A percentile compares a stretch with the other conserved stretches of the same genome.
phyloP scores from a whole-genome alignment of 53 echinoderm and acorn worm species.

The Patiria pectinifera region DNA sequence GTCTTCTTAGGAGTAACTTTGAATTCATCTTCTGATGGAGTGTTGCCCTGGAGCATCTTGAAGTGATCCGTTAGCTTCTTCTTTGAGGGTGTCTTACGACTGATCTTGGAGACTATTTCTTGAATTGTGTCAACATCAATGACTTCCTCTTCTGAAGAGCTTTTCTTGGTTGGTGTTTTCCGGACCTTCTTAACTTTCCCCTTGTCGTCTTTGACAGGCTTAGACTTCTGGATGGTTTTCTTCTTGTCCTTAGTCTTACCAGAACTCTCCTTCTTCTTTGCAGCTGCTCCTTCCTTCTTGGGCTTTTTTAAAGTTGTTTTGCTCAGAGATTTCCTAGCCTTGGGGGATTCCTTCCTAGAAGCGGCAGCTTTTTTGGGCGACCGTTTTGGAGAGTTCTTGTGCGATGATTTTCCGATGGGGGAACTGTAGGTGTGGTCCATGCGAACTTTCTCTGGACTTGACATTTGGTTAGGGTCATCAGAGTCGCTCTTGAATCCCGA shows the following conservation, averaged over 20 bases:
- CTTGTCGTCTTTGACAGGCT: constrained; percentile 16
- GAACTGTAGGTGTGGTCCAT: constrained; percentile 96
- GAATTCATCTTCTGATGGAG: constrained; percentile 43
- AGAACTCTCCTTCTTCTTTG: not conserved
- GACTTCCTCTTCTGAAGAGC: constrained; percentile 48
- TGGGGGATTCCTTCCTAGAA: not conserved
- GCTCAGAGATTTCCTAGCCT: not conserved
- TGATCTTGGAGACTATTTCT: constrained; percentile 11
- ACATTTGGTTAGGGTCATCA: constrained; percentile 40
- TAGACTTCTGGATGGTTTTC: constrained; percentile 29
- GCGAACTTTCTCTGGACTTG: constrained; percentile 85
- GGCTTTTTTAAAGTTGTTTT: constrained; percentile 33
- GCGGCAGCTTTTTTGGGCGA: constrained; percentile 8
- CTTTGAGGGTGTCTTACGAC: constrained; percentile 32
- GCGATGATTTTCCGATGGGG: constrained; percentile 39
- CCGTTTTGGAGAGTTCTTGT: constrained; percentile 11
- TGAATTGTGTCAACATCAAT: constrained; percentile 43
- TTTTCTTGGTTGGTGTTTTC: not conserved
- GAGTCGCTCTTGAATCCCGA: not conserved
- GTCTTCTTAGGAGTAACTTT: constrained; percentile 29
- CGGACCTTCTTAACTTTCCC: constrained; percentile 1
- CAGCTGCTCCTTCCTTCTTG: not conserved
- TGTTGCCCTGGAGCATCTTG: constrained; percentile 18
- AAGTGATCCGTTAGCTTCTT: constrained; percentile 77
- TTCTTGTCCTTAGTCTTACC: constrained; percentile 34